These are phyloP conservation scores for Nasonia oneida DNA, from an alignment of 2,888 invertebrate genomes.

Conservation along the genomic window DNA sequence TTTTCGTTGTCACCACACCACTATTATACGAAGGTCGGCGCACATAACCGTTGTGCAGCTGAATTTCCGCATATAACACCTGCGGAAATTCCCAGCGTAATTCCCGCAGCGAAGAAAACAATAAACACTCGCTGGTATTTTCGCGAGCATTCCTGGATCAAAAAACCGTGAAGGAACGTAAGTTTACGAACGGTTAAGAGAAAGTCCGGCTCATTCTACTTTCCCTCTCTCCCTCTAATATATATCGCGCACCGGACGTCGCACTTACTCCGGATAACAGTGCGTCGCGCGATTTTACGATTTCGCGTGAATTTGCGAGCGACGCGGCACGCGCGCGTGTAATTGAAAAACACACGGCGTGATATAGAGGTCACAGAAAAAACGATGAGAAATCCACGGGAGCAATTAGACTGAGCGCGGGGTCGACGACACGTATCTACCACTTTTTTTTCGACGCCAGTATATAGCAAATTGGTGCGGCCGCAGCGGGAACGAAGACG, in stretches of 20 bases:
- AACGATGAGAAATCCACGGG: conserved; percentile 30
- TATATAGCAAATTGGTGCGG: conserved; percentile 8
- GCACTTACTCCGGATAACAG: conserved; percentile 7
- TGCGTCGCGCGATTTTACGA: conserved; percentile 5
- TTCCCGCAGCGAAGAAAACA: conserved; percentile 26
- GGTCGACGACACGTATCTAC: conserved; percentile 42
- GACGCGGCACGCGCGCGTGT: neutral
- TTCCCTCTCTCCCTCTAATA: neutral
- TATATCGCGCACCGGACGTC: conserved; percentile 7
- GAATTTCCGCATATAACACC: neutral
- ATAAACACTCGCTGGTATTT: conserved; percentile 15
- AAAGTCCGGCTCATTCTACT: conserved; percentile 19
- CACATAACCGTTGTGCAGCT: neutral
- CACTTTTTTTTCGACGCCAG: conserved; percentile 21
- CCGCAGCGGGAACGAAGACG: conserved; percentile 23
- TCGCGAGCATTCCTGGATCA: conserved; percentile 24
- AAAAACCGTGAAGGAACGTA: neutral
- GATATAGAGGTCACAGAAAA: neutral
- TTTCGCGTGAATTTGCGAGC: neutral
- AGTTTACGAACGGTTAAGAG: conserved; percentile 19
- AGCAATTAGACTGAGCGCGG: conserved; percentile 18
- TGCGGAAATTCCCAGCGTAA: conserved; percentile 25
- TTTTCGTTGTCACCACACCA: neutral
- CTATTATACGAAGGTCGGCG: neutral
- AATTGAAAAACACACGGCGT: neutral